phyloP scores from a whole-genome alignment of 2,797 vertebrate genomes.

The Menidia menidia region DNA sequence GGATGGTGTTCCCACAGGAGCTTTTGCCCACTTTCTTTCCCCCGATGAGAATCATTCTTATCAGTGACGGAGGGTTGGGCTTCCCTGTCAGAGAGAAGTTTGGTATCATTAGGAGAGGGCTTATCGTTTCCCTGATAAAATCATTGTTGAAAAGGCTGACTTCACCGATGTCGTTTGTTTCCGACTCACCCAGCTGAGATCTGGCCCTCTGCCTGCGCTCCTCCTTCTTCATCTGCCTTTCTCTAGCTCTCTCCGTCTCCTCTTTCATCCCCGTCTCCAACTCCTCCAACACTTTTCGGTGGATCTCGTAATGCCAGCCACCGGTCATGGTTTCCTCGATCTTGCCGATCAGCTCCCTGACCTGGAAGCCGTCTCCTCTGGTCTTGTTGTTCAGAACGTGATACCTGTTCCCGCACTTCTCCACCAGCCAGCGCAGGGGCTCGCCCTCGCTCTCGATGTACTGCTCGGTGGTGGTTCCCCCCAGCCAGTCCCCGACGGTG shows the following conservation, averaged over 20 bases:
- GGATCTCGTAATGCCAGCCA: conserved; percentile 39
- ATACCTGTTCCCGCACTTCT: conserved; percentile 71
- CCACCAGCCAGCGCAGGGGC: conserved; percentile 65
- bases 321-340: conserved; percentile 65
- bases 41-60: conserved; percentile 67
- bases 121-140: conserved; percentile 1
- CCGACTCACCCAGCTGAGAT: conserved; percentile 65
- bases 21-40: conserved; percentile 75
- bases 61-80: conserved; percentile 28
- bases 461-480: conserved; percentile 58
- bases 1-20: conserved; percentile 76
- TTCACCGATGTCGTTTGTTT: neutral
- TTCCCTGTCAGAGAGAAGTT: conserved; percentile 55
- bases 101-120: conserved; percentile 3
- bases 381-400: conserved; percentile 74
- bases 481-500: conserved; percentile 77
- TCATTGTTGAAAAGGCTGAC: neutral
- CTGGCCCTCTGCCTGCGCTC: conserved; percentile 51
- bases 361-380: conserved; percentile 65
- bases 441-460: conserved; percentile 76
- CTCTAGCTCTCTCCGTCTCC: conserved; percentile 48
- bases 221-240: conserved; percentile 49
- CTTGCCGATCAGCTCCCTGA: conserved; percentile 74
- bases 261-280: conserved; percentile 51
- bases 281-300: conserved; percentile 41